Percentiles rank a stretch among this genome's conserved stretches.
Conservation (phyloP, 2,113 vertebrate species). For the Triplophysa dalaica region DNA sequence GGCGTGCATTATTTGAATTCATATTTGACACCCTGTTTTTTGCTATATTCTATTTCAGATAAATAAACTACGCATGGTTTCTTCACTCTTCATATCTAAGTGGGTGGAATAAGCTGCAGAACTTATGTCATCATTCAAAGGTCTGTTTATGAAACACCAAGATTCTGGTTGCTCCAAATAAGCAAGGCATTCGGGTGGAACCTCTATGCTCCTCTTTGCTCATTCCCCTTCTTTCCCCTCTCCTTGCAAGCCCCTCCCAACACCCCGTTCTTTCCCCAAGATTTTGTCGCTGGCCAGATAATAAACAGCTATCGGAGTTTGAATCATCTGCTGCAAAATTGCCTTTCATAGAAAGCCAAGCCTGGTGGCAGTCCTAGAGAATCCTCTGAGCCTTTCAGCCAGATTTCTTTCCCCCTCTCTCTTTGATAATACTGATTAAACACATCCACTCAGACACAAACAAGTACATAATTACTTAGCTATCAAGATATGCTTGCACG, state of each 20-base stretch:
- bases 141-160: too few relatives aligned
- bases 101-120: too few relatives aligned
- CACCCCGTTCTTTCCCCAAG: neutral
- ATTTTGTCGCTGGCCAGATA: conserved; percentile 23
- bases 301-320: conserved; percentile 17
- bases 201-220: neutral
- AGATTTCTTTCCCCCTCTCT: neutral
- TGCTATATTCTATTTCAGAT: too few relatives aligned
- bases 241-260: neutral
- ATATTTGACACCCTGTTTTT: too few relatives aligned
- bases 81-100: too few relatives aligned
- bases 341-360: conserved; percentile 38
- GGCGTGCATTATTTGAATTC: too few relatives aligned
- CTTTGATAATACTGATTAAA: neutral
- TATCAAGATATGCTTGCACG: neutral
- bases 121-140: too few relatives aligned
- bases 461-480: conserved; percentile 1
- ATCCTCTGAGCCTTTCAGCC: conserved; percentile 9
- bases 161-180: neutral
- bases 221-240: neutral
- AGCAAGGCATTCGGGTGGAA: neutral
- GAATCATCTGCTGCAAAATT: conserved; percentile 44
- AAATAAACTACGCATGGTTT: too few relatives aligned
- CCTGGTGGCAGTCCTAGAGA: conserved; percentile 6
- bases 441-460: conserved; percentile 8